Conservation (phyloP, 1,140 invertebrate species). For the Trypoxylus dichotomus region DNA sequence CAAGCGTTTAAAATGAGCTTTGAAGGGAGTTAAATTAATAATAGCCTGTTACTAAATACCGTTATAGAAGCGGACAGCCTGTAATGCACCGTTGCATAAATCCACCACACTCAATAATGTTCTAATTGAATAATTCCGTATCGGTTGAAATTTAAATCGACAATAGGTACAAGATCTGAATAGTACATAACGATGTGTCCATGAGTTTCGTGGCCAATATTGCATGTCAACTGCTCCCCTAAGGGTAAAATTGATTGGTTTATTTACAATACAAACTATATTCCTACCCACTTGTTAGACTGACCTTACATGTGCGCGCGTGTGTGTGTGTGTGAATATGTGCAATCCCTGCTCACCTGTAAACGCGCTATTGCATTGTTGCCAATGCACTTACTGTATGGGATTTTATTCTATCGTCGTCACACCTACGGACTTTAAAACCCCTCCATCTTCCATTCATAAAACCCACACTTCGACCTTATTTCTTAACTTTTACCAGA, state of each 20-base stretch:
- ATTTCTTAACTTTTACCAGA: conserved; percentile 33
- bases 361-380: conserved; percentile 13
- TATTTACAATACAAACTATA: conserved; percentile 21
- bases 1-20: background rate
- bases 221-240: background rate
- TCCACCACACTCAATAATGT: conserved; percentile 2
- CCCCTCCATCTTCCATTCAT: conserved; percentile 31
- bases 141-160: conserved; percentile 16
- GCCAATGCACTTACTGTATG: conserved; percentile 23
- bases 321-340: too few species aligned
- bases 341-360: conserved; percentile 20
- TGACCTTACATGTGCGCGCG: background rate
- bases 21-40: background rate
- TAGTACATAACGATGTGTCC: background rate
- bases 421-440: conserved; percentile 22
- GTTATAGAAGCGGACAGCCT: background rate
- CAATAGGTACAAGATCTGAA: conserved; percentile 9
- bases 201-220: conserved; percentile 4
- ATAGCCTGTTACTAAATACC: background rate
- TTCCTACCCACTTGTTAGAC: conserved; percentile 4
- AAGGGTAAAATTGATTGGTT: conserved; percentile 9
- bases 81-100: background rate
- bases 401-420: conserved; percentile 25
- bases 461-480: conserved; percentile 31
- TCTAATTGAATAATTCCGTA: conserved; percentile 24